Evolutionary conservation across 2,113 vertebrate species (phyloP), one percentile per base, ranked within the genome.

Genomic region (Aptenodytes patagonicus): DNA sequence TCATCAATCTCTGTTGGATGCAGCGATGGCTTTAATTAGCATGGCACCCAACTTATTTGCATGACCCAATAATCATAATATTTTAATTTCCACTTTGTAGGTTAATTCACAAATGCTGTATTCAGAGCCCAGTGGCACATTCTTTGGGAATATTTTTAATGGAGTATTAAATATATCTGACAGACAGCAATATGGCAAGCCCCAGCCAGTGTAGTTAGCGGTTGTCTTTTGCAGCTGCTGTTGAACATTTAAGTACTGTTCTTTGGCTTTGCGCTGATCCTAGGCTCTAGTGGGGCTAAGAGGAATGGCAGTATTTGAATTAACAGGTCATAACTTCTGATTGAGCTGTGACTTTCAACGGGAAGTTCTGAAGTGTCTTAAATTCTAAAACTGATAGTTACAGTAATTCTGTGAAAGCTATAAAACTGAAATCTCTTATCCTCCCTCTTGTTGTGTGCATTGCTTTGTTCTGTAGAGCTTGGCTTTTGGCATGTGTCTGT

Each of bases 211-310:
- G 18, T 78, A 52, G 52, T 54, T 61, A 71, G 22, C 9, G 1
- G 17, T 52, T 44, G 42, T 73, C 12, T 71, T 93, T 70, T 49
- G 25, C 42, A 77, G 83, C 25, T 70, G 62, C 47, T 68, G 12
- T 58, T 61, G 40, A 57, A 22, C 16, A 19, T 20, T 42, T 44
- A 57, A 71, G 52, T 69, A 38, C 84, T 25, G 24, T 73, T 78
- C 84, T 95, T 75, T 87, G 96, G 93, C 92, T 68, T 90, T 62
- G 89, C 29, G 40, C 91, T 95, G 94, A 65, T 78, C 42, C 66
- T 52, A 6, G 65, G 55, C 55, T 69, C 62, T 88, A 40, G 32
- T 83, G 58, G 28, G 80, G 32, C 80, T 81, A 77, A 90, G 81
- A 90, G 71, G 90, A 81, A 71, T 71, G 72, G 58, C 78, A 83